These are phyloP conservation scores for Gymnoscopelus braueri DNA, from an alignment of 2,797 vertebrate genomes.

Conservation along the genomic window DNA sequence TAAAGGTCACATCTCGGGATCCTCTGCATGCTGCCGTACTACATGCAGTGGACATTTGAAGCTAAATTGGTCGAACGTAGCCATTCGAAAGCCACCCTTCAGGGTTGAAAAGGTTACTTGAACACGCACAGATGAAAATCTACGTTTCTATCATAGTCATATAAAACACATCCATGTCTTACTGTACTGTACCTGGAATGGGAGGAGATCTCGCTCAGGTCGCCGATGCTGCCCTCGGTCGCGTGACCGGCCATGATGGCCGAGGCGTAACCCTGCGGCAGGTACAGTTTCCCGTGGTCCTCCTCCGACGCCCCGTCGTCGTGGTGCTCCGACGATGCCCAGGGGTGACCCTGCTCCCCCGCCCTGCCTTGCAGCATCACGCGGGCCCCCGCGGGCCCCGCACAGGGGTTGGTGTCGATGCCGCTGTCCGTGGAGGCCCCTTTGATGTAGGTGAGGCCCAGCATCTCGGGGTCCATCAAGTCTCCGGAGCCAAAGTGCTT, in stretches of 20 bases:
- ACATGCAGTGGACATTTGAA: neutral
- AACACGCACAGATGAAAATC: neutral
- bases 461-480: constrained; percentile 92
- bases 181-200: constrained; percentile 87
- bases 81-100: neutral
- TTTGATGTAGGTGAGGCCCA: constrained; percentile 93
- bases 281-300: constrained; percentile 86
- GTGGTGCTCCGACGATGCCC: constrained; percentile 81
- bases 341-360: constrained; percentile 77
- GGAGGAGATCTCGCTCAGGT: constrained; percentile 93
- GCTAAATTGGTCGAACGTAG: neutral
- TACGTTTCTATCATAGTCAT: no score
- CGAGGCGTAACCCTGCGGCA: constrained; percentile 83
- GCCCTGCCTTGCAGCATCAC: constrained; percentile 72
- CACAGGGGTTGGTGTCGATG: constrained; percentile 92
- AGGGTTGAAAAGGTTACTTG: neutral
- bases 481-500: constrained; percentile 96
- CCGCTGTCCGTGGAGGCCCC: constrained; percentile 96
- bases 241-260: constrained; percentile 78
- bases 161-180: neutral
- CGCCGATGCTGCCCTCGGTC: constrained; percentile 88
- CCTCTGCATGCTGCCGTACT: neutral
- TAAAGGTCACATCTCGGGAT: neutral
- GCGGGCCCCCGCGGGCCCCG: constrained; percentile 73
- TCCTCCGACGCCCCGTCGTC: constrained; percentile 77